These are phyloP conservation scores for Ctenodactylus gundi DNA, from an alignment of 2,113 vertebrate genomes.

Conservation along the genomic window DNA sequence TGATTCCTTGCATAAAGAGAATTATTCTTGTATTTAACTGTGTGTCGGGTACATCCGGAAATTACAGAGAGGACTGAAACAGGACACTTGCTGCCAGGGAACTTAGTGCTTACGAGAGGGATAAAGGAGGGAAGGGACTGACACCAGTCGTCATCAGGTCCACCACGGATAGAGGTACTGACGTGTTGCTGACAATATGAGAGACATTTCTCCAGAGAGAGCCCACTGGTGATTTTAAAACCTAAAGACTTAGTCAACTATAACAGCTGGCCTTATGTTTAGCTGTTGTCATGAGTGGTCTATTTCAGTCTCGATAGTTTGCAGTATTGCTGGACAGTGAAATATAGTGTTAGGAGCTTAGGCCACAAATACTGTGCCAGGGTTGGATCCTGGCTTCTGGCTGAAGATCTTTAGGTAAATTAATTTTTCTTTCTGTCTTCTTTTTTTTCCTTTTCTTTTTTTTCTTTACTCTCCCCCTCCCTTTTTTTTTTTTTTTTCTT, in stretches of 20 bases:
- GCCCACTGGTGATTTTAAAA: not conserved
- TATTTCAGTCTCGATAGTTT: rapidly evolving
- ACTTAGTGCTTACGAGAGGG: not conserved
- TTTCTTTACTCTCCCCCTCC: no score
- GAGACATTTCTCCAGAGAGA: not conserved
- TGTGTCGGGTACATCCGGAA: not conserved
- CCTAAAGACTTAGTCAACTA: not conserved
- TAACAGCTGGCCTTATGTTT: not conserved
- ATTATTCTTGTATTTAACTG: not conserved
- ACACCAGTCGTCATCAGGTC: no score
- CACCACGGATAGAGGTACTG: not conserved
- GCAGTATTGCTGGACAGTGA: rapidly evolving
- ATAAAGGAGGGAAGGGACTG: no score
- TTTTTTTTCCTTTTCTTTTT: no score
- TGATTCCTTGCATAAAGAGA: not conserved
- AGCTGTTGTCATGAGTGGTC: not conserved
- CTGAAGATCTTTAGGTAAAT: not conserved
- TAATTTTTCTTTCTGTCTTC: no score
- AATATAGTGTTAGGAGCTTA: not conserved
- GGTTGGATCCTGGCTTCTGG: not conserved
- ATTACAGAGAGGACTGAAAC: not conserved
- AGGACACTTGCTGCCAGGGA: not conserved
- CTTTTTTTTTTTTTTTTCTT: no score
- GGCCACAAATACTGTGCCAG: rapidly evolving
- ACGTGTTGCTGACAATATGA: not conserved